Base-by-base conservation (phyloP, 1,140 invertebrate species). In the Plodia interpunctella region DNA sequence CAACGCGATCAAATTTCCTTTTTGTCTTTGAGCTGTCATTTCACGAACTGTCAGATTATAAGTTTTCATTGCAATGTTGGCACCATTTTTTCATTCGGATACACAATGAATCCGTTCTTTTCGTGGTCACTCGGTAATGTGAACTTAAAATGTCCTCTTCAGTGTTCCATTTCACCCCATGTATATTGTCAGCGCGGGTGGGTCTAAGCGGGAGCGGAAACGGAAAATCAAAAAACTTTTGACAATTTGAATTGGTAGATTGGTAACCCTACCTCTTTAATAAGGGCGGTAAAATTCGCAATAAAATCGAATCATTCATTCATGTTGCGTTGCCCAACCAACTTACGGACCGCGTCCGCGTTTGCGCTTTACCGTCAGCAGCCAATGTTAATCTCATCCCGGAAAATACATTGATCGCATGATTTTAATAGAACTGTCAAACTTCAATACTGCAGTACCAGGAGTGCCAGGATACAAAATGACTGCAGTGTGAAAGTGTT, bases 1-100 rank as follows among this genome's bases (percentile, higher is more conserved):
- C 72, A 86, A 82, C 78, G 65, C 74, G 80, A 83, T 76, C 72
- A 83, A 80, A 79, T 78, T 32, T 9, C 30, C 30, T 32, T 32
- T 32, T 80, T 76, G 65, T 87, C 80, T 77, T 84, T 80, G 76
- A 76, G 35, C 55, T 76, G 74, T 62, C 65, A 78, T 53, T 53
- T 51, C 19, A 2, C 5, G 5, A 5, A n/a, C 21, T 25, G 76
- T 72, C 69, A 74, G 54, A 35, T 68, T 55, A 69, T 68, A 62
- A 52, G 53, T 59, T 56, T 62, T 56, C n/a, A n/a, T n/a, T 20
- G 28, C 21, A 50, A 74, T 65, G 70, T 73, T 80, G 71, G 71
- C 68, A 72, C 11, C 35, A 44, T 25, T 52, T n/a, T 57, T 25
- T 25, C 6, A 6, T 53, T 53, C 20, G 49, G 49, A 51, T 51